Conservation (phyloP, 2,888 invertebrate genomes). For the Piscicola geometra region DNA sequence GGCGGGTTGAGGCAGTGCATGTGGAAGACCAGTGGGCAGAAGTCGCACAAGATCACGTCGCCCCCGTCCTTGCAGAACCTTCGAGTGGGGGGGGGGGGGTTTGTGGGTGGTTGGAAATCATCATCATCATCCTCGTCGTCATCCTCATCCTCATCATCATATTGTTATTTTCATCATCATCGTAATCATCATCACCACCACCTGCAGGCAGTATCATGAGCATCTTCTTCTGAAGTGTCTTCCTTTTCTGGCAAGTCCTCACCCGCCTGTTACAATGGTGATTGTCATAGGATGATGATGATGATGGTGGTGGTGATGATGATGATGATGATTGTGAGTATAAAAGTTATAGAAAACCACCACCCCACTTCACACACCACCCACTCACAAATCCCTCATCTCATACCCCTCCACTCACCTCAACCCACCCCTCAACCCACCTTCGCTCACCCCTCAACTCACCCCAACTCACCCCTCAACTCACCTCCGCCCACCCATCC, state of each 20-base stretch:
- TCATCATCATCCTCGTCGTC: no score
- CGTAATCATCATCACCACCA: neutral
- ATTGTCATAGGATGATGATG: no score
- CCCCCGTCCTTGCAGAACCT: constrained; percentile 43
- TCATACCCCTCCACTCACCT: neutral
- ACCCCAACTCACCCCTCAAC: neutral
- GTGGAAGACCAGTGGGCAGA: constrained; percentile 44
- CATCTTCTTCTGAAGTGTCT: constrained; percentile 38
- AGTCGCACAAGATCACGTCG: constrained; percentile 45
- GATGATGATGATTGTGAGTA: no score
- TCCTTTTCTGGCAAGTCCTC: constrained; percentile 40
- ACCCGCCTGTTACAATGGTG: constrained; percentile 34
- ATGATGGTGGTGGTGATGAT: no score
- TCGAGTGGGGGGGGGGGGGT: no score
- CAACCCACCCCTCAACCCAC: neutral
- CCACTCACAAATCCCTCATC: neutral
- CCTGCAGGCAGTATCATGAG: constrained; percentile 39
- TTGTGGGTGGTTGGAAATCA: no score
- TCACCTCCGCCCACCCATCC: neutral
- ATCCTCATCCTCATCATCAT: no score
- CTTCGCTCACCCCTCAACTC: neutral
- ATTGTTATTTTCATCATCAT: no score
- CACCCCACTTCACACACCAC: neutral
- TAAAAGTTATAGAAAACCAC: no score
- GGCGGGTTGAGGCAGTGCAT: constrained; percentile 44